Evolutionary conservation across 2,797 vertebrate genomes (phyloP), one percentile per base, ranked within the genome.

Genomic region (Chelon auratus): DNA sequence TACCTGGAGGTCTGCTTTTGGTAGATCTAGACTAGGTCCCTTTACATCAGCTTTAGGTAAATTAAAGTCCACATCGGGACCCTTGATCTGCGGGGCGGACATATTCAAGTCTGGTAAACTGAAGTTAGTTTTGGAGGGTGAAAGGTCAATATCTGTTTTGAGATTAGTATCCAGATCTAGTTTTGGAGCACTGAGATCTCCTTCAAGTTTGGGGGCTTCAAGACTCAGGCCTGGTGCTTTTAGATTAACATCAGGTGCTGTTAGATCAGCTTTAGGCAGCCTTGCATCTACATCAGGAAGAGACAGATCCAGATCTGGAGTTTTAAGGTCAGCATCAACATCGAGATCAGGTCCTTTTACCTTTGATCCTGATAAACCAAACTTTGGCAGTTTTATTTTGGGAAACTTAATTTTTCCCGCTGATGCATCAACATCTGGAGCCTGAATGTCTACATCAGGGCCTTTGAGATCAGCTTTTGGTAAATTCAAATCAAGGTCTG

Each of bases 221-320:
- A 42, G 39, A 14, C 13, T 42, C 59, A 20, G 39, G 13, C 11
- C 40, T 42, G 40, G 40, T 42, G 40, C 24, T n/a, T 72, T 75
- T 17, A 92, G 30, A 24, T 87, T 18, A 22, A 84, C 63, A 66
- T 72, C 63, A 48, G 89, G 81, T 24, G 42, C 65, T 48, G 60
- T 64, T n/a, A 92, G 4, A 64, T 86, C 74, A 56, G 74, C 63
- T 66, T 62, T 82, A 0, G 91, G 86, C 3, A 90, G 30, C n/a
- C 78, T 85, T 13, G 79, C 54, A 62, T 91, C 75, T 8, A 89
- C 51, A 52, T 68, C 59, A 36, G 85, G 66, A 43, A 64, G 17
- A 30, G 78, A 80, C 3, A 82, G 1, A 33, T 84, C 63, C 52
- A 88, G 8, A 8, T 84, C 61, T 30, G 87, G 76, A 71, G 64